A percentile compares a stretch with the other conserved stretches of the same genome.
Evolutionary conservation across 2,113 vertebrate species (phyloP).

Genomic region (Rhegmatorhina hoffmannsi): DNA sequence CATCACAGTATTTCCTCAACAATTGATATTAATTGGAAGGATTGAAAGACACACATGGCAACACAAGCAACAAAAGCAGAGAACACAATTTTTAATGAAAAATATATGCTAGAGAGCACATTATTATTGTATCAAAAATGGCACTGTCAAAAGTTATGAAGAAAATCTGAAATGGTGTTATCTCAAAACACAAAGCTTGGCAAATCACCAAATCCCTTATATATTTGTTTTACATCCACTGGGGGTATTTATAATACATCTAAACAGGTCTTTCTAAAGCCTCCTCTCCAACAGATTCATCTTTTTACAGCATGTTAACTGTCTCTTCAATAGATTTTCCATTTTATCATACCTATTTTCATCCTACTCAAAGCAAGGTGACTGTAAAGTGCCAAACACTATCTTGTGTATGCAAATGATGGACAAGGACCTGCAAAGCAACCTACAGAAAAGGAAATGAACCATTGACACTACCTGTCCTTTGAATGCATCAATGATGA

Average conservation of each 20-base stretch:
- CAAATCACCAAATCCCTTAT: not conserved
- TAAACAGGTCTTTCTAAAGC: not conserved
- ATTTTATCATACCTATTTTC: not conserved
- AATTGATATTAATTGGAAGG: not conserved
- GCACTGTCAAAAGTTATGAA: not conserved
- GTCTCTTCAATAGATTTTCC: not conserved
- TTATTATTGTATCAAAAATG: not conserved
- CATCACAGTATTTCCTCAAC: not conserved
- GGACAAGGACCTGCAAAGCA: not conserved
- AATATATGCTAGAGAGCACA: not conserved
- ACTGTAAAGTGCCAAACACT: not conserved
- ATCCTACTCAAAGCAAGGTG: not conserved
- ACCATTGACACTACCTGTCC: conserved; percentile 82
- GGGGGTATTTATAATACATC: not conserved
- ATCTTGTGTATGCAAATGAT: not conserved
- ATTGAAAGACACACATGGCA: not conserved
- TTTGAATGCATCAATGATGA: conserved; percentile 96
- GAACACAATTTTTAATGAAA: not conserved
- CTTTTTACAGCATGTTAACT: not conserved
- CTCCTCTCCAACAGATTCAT: not conserved
- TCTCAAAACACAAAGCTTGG: not conserved
- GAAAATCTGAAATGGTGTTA: not conserved
- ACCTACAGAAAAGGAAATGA: not conserved
- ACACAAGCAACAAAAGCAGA: not conserved
- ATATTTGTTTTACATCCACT: not conserved